phyloP scores from a whole-genome alignment of 1,140 invertebrate species.

The Dolichoris vasculosae region DNA sequence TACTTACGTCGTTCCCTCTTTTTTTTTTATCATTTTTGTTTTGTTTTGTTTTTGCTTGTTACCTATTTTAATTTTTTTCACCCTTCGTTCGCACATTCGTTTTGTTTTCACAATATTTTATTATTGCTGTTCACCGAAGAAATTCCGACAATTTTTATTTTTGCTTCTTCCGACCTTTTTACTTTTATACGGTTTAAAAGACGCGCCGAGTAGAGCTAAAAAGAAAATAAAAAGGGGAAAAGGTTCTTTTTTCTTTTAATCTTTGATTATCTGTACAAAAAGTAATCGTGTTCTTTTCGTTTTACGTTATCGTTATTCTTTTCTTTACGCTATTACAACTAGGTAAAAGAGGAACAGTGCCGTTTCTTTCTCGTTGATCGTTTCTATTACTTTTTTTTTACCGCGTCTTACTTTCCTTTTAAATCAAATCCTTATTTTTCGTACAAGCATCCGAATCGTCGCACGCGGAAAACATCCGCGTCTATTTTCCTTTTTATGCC shows the following conservation, averaged over 20 bases:
- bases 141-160: slow-evolving; percentile 17
- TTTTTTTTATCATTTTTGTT: slow-evolving; percentile 4
- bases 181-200: not conserved
- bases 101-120: slow-evolving; percentile 43
- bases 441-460: not conserved
- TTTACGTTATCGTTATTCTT: not conserved
- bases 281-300: too few species aligned
- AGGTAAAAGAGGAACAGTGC: slow-evolving; percentile 51
- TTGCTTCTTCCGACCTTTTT: slow-evolving; percentile 8
- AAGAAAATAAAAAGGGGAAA: slow-evolving; percentile 26
- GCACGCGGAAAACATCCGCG: not conserved
- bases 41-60: too few species aligned
- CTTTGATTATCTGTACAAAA: slow-evolving; percentile 56
- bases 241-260: slow-evolving; percentile 48
- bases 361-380: slow-evolving; percentile 42
- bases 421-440: slow-evolving; percentile 27
- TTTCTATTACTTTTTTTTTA: slow-evolving; percentile 16
- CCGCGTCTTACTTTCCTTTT: slow-evolving; percentile 7
- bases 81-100: not conserved
- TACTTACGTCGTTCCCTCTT: not conserved
- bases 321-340: slow-evolving; percentile 33
- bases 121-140: slow-evolving; percentile 38
- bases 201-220: not conserved
- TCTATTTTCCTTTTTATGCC: not conserved
- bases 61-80: slow-evolving; percentile 12